Base-by-base conservation (phyloP, 2,113 vertebrate species). In the Vulpes vulpes region DNA sequence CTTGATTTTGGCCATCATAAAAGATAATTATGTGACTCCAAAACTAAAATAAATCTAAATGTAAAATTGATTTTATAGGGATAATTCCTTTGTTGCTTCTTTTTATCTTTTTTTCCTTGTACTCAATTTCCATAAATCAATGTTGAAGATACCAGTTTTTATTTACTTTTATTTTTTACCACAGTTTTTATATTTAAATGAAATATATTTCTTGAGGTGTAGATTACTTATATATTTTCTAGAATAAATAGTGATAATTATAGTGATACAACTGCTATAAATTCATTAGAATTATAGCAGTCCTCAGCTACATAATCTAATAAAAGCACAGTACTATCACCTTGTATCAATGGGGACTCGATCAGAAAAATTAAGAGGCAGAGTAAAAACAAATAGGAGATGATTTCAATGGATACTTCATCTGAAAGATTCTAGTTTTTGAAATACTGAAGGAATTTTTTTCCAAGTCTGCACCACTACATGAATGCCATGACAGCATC, bases 31-130 rank as follows among this genome's bases (percentile, higher is more conserved):
- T 15, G 85, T 64, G 51, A 94, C 64, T 90, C 53, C 87, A 83
- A 96, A 89, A 91, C 57, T 51, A 96, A 91, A 93, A 96, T 93
- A 91, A 86, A 93, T 65, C 16, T 86, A 59, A 95, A 73, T 64
- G 43, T 51, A 91, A 97, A 98, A 71, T 94, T 55, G 3, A 91
- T 71, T 94, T 95, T 78, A 79, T 3, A 73, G 35, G 11, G 65
- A 60, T 82, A 94, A 97, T 92, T 92, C 55, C 25, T 93, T 93
- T 22, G 30, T 57, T 97, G 67, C 25, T 25, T 55, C 51, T 57
- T 83, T 84, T 30, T 53, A 35, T 89, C 67, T 87, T 85, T 86
- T 64, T n/a, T 25, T 15, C 38, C 35, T 76, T 85, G 35, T 92
- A 69, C 11, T 0, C 7, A 85, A 53, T 82, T 92, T 89, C 74